These are phyloP conservation scores for Suncus etruscus DNA, from an alignment of 2,113 vertebrate genomes.

Conservation along the genomic window DNA sequence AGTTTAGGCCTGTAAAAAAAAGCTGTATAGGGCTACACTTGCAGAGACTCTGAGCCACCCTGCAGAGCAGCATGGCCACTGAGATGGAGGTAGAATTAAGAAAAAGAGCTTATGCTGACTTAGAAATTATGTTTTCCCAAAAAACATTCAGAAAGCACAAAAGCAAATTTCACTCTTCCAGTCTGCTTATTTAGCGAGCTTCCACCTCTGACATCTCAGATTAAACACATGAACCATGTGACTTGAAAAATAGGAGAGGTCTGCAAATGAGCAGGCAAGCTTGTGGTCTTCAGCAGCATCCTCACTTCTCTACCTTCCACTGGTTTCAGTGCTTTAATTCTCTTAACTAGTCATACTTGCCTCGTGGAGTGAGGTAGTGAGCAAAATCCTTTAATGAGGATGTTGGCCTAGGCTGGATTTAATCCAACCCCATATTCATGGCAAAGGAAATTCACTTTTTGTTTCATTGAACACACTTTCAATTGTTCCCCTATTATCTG, in stretches of 20 bases:
- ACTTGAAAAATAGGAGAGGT: not conserved
- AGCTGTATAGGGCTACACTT: fast-evolving
- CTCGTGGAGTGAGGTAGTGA: not conserved
- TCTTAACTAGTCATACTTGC: not conserved
- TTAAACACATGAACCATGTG: not conserved
- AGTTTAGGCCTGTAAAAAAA: not conserved
- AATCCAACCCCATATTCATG: not conserved
- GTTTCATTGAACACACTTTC: not conserved
- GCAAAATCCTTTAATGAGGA: too few species aligned
- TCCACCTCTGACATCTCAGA: not conserved
- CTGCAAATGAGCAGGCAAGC: not conserved
- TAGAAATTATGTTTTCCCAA: not conserved
- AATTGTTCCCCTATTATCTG: not conserved
- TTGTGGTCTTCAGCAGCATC: not conserved
- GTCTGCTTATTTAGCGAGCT: not conserved
- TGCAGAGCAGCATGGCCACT: not conserved
- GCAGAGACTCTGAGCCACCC: fast-evolving
- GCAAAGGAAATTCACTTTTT: not conserved
- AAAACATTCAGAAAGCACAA: not conserved
- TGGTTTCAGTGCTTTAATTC: not conserved
- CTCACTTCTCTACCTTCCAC: too few species aligned
- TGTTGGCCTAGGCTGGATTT: not conserved
- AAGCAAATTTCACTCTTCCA: not conserved
- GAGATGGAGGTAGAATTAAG: not conserved
- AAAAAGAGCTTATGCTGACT: not conserved